Evolutionary conservation across 2,888 invertebrate genomes (phyloP).

Genomic region (Platyscelio sp.): DNA sequence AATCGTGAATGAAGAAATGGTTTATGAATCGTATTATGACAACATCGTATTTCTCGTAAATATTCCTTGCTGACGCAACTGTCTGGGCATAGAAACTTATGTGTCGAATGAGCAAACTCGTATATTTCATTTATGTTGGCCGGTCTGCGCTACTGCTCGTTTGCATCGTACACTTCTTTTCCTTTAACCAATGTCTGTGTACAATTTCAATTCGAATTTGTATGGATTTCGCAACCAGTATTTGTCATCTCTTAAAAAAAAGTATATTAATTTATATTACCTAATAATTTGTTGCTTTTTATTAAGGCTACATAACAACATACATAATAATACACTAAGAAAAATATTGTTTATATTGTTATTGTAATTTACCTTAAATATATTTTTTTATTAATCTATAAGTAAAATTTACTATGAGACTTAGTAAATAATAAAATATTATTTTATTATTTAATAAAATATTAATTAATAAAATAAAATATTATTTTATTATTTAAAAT

Average conservation of each 20-base stretch:
- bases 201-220: constrained; percentile 20
- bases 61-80: constrained; percentile 52
- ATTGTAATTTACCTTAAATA: too few relatives aligned
- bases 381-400: too few relatives aligned
- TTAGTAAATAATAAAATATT: too few relatives aligned
- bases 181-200: constrained; percentile 30
- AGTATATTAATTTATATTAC: not conserved
- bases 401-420: too few relatives aligned
- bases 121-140: constrained; percentile 74
- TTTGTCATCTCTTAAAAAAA: not conserved
- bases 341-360: too few relatives aligned
- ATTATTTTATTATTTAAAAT: too few relatives aligned
- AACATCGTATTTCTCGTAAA: constrained; percentile 50
- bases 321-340: too few relatives aligned
- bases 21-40: constrained; percentile 48
- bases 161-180: constrained; percentile 39
- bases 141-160: constrained; percentile 49
- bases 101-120: constrained; percentile 74
- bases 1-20: constrained; percentile 47
- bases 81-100: constrained; percentile 62
- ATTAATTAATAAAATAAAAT: too few relatives aligned
- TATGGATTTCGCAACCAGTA: not conserved
- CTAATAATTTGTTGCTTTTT: too few relatives aligned
- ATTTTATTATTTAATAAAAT: too few relatives aligned
- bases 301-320: too few relatives aligned